Evolutionary conservation across 2,888 invertebrate genomes (phyloP), one percentile per base, ranked within the genome.

Genomic region (Megastigmus dorsalis): DNA sequence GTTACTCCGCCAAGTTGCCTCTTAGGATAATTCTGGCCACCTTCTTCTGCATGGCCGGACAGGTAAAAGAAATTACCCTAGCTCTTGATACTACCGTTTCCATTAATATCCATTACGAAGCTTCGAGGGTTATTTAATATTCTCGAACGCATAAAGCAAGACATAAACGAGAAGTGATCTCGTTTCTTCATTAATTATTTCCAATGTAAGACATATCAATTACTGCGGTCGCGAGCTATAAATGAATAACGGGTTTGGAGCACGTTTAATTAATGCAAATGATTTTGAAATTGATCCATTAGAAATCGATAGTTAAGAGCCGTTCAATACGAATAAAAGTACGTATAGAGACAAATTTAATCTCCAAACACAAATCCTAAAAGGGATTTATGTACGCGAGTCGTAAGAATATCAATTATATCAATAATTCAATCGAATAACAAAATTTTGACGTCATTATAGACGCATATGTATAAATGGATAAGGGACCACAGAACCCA

Each of bases 21-120:
- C 89, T 97, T 1, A 91, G 93, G 80, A 88, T 96, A 68, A 89
- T 95, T 50, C 91, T 99, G 2, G 94, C 95, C 90, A 80, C 94
- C 13, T 93, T 93, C 80, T 96, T 97, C 85, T 95, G 96, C 0
- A 88, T 96, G 80, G 93, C 94, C 26, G 95, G 96, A 77, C 94
- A 96, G 91, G 97, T 97, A 89, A 90, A n/a, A n/a, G 89, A 60
- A 36, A 55, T 36, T 36, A 9, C 28, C n/a, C 15, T n/a, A 15
- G 5, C 28, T 26, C 36, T 45, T 38, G n/a, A 13, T 20, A 43
- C 3, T 20, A 43, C 3, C 28, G 33, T 20, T 62, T 57, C 57
- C n/a, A n/a, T n/a, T n/a, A n/a, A n/a, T n/a, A n/a, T n/a, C n/a
- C n/a, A n/a, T n/a, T n/a, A n/a, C n/a, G n/a, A n/a, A n/a, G n/a